Percentiles rank a stretch among this genome's conserved stretches.
Conservation (phyloP, 2,888 invertebrate genomes). For the Mythimna impura region DNA sequence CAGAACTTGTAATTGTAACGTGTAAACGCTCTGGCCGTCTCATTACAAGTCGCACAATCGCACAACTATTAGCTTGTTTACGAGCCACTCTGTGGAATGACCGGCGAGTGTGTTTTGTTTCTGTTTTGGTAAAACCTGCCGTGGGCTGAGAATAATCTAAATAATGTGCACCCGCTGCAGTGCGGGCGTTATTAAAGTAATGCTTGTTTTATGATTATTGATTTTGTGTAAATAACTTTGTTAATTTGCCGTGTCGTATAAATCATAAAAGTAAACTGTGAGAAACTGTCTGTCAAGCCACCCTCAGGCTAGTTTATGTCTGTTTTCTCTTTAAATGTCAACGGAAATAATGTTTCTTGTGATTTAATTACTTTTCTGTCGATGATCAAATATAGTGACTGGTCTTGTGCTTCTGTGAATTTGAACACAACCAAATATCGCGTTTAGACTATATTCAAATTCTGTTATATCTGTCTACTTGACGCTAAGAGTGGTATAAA, state of each 20-base stretch:
- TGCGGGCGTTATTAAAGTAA: slow-evolving; percentile 22
- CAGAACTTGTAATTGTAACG: slow-evolving; percentile 39
- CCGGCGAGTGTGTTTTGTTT: slow-evolving; percentile 39
- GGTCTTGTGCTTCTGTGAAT: background rate
- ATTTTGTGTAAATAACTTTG: slow-evolving; percentile 24
- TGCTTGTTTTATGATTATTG: slow-evolving; percentile 38
- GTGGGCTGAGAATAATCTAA: slow-evolving; percentile 13
- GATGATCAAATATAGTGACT: background rate
- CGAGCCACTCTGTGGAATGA: slow-evolving; percentile 19
- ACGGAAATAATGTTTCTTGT: background rate
- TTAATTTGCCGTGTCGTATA: slow-evolving; percentile 6
- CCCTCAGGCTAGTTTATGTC: background rate
- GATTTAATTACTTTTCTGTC: slow-evolving; percentile 10
- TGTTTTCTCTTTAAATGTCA: slow-evolving; percentile 13
- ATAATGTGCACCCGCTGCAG: slow-evolving; percentile 20
- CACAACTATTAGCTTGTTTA: slow-evolving; percentile 32
- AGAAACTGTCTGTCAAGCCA: slow-evolving; percentile 1
- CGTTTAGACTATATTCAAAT: background rate
- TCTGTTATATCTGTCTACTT: background rate
- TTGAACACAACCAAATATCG: background rate
- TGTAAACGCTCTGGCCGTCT: slow-evolving; percentile 21
- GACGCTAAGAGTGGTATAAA: background rate
- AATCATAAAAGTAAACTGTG: slow-evolving; percentile 11
- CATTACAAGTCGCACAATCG: slow-evolving; percentile 41
- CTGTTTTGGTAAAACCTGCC: slow-evolving; percentile 27